A percentile compares a stretch with the other conserved stretches of the same genome.
These are phyloP conservation scores for Sepioteuthis lessoniana DNA, from an alignment of 2,888 invertebrate genomes.

Conservation along the genomic window DNA sequence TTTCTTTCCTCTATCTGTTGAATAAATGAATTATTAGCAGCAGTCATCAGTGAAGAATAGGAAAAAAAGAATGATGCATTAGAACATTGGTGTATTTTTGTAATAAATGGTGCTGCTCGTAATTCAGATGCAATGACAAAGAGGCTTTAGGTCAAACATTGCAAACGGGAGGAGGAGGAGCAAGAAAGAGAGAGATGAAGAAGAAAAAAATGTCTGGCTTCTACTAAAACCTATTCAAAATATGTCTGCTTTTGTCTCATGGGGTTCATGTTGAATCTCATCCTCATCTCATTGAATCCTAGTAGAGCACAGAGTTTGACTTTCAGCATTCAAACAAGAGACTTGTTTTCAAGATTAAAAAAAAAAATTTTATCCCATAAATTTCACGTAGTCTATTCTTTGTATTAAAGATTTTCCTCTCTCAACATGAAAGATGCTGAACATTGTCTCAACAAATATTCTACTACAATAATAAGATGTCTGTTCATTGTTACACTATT, in stretches of 20 bases:
- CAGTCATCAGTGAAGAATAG: not conserved
- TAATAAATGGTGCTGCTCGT: not conserved
- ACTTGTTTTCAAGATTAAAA: not conserved
- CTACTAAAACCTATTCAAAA: not conserved
- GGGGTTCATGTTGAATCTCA: not conserved
- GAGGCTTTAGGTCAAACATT: not conserved
- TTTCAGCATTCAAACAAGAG: not conserved
- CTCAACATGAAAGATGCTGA: not conserved
- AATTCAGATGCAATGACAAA: not conserved
- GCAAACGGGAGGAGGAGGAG: not conserved
- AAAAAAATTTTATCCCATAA: not conserved
- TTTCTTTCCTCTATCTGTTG: not conserved
- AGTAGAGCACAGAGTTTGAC: not conserved
- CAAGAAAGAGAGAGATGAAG: not conserved
- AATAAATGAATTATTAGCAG: not conserved
- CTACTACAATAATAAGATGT: not conserved
- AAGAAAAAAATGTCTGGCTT: not conserved
- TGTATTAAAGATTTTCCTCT: slow-evolving; percentile 33
- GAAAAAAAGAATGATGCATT: not conserved
- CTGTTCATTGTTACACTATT: not conserved
- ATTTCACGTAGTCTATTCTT: not conserved
- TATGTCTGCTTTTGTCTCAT: not conserved
- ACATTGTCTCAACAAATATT: not conserved
- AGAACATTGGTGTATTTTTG: not conserved
- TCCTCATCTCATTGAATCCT: not conserved